phyloP scores from a whole-genome alignment of 2,797 vertebrate species.

The Emys orbicularis region DNA sequence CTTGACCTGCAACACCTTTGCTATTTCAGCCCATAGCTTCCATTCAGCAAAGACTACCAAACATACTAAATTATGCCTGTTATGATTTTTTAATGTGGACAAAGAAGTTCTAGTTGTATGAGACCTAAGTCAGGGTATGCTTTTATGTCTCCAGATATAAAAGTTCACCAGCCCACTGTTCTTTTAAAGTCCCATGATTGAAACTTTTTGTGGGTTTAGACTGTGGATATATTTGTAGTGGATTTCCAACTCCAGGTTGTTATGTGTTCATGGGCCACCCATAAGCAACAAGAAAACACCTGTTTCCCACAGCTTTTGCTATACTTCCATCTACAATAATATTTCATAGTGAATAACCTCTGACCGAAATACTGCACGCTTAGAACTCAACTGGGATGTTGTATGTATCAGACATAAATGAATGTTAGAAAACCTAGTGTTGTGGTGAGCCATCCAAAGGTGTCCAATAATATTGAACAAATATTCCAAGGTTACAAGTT shows the following conservation, averaged over 20 bases:
- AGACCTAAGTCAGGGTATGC: not conserved
- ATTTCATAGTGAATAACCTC: not conserved
- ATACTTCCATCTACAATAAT: not conserved
- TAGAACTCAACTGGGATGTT: not conserved
- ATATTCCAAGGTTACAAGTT: not conserved
- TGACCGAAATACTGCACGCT: not conserved
- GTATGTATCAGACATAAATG: not conserved
- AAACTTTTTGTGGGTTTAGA: not conserved
- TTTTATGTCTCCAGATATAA: not conserved
- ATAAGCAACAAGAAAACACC: not conserved
- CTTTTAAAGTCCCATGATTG: not conserved
- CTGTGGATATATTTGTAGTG: not conserved
- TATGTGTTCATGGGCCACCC: not conserved
- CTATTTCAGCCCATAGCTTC: not conserved
- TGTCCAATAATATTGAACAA: not conserved
- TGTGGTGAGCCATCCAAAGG: no score
- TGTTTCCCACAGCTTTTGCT: not conserved
- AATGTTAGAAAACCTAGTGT: not conserved
- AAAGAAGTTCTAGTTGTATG: not conserved
- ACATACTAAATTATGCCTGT: not conserved
- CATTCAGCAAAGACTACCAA: not conserved
- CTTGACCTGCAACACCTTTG: not conserved
- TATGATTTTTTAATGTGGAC: not conserved
- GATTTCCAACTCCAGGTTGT: not conserved
- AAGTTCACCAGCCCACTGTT: not conserved